Evolutionary conservation across 2,888 invertebrate species (phyloP).

Genomic region (Nymphalis polychloros): DNA sequence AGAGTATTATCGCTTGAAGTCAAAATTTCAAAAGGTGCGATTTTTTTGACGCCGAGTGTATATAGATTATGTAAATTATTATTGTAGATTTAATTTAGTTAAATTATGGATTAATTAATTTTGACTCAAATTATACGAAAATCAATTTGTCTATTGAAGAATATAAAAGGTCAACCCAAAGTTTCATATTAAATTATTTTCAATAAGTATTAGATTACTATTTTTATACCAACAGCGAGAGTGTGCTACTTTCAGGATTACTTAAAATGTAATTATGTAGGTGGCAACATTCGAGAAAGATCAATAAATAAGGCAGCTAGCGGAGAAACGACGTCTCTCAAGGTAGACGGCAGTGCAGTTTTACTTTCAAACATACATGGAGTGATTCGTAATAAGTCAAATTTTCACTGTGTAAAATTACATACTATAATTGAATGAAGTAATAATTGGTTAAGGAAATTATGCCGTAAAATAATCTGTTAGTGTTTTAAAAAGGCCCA

Average conservation of each 20-base stretch:
- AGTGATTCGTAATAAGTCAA: background rate
- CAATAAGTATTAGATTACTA: too few relatives aligned
- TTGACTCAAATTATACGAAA: too few relatives aligned
- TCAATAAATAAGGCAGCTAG: background rate
- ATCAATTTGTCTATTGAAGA: too few relatives aligned
- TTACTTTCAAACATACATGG: slow-evolving; percentile 2
- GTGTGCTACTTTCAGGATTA: background rate
- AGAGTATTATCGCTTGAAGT: too few relatives aligned
- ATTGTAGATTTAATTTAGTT: too few relatives aligned
- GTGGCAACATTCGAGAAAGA: slow-evolving; percentile 1
- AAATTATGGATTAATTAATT: too few relatives aligned
- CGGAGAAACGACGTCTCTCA: background rate
- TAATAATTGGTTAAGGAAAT: background rate
- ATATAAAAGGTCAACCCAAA: too few relatives aligned
- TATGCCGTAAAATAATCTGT: slow-evolving; percentile 4
- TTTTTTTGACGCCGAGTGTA: too few relatives aligned
- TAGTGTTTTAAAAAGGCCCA: background rate
- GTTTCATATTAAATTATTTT: too few relatives aligned
- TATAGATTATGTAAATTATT: too few relatives aligned
- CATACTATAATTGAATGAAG: background rate
- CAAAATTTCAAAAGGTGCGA: too few relatives aligned
- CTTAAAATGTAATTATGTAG: background rate
- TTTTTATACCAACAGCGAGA: background rate
- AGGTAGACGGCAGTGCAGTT: background rate
- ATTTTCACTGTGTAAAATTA: background rate